Percentiles rank a stretch among this genome's conserved stretches.
Conservation (phyloP, 1,140 invertebrate genomes). For the Zaprionus vittiger region DNA sequence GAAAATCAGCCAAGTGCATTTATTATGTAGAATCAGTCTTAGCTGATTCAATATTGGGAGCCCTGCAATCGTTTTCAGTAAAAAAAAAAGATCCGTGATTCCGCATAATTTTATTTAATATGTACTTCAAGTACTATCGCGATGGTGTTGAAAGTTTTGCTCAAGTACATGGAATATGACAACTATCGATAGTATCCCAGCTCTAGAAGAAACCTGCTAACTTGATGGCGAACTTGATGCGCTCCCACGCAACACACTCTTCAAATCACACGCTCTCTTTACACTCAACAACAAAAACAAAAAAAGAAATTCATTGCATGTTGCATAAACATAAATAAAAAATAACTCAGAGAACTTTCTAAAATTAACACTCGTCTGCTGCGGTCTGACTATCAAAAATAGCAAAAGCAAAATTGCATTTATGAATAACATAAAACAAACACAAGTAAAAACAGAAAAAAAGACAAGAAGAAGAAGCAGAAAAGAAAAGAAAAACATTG, state of each 20-base stretch:
- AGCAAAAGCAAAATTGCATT: conserved; percentile 70
- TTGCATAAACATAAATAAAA: conserved; percentile 70
- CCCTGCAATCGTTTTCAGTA: too few species aligned
- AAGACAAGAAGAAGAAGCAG: conserved; percentile 9
- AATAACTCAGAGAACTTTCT: conserved; percentile 66
- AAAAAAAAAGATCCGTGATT: too few species aligned
- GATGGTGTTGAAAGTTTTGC: too few species aligned
- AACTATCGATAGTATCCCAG: too few species aligned
- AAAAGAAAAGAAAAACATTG: conserved; percentile 9
- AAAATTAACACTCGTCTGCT: conserved; percentile 69
- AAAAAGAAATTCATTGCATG: conserved; percentile 56
- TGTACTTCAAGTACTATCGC: too few species aligned
- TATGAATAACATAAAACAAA: conserved; percentile 71
- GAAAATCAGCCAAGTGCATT: too few species aligned
- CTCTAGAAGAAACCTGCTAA: background rate
- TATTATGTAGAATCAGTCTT: too few species aligned
- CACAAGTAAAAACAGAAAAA: conserved; percentile 32
- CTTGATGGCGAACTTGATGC: conserved; percentile 52
- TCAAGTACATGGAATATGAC: too few species aligned
- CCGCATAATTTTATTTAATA: too few species aligned
- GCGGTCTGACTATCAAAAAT: conserved; percentile 59
- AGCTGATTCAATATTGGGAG: too few species aligned
- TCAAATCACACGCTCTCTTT: conserved; percentile 53
- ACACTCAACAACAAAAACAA: conserved; percentile 29
- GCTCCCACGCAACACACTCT: conserved; percentile 60